A percentile compares a stretch with the other conserved stretches of the same genome.
phyloP scores from a whole-genome alignment of 2,888 invertebrate genomes.

The Drosophila birchii region DNA sequence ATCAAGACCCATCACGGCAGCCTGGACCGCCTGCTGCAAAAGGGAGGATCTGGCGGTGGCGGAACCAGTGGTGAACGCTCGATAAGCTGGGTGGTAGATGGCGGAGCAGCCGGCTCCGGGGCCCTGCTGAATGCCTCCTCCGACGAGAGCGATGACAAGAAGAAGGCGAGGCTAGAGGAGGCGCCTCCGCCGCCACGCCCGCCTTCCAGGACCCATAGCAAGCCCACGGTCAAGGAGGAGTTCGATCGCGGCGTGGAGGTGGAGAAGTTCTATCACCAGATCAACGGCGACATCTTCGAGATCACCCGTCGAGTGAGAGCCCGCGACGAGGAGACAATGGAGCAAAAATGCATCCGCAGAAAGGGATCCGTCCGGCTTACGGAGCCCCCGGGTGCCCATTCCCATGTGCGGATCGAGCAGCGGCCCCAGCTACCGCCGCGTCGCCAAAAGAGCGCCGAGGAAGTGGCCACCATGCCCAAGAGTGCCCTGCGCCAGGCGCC shows the following conservation, averaged over 20 bases:
- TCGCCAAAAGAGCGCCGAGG: conserved; percentile 67
- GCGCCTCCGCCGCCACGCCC: conserved; percentile 67
- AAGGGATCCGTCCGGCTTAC: conserved; percentile 79
- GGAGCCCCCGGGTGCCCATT: conserved; percentile 55
- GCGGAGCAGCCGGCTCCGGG: conserved; percentile 74
- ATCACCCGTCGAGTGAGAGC: conserved; percentile 83
- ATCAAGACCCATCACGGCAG: conserved; percentile 84
- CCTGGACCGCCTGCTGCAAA: conserved; percentile 83
- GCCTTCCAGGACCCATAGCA: conserved; percentile 65
- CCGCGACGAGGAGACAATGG: conserved; percentile 83
- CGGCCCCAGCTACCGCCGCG: conserved; percentile 66
- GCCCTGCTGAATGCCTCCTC: conserved; percentile 70
- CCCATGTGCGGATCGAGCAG: conserved; percentile 68
- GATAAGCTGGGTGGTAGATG: conserved; percentile 77
- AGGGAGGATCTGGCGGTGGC: conserved; percentile 60
- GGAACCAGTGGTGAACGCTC: conserved; percentile 69
- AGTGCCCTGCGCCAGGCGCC: conserved; percentile 71
- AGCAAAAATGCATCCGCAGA: conserved; percentile 82
- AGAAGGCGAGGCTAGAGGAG: conserved; percentile 53
- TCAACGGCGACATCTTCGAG: conserved; percentile 85
- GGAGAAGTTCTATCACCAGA: conserved; percentile 85
- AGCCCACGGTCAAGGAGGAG: conserved; percentile 77
- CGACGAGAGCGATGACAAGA: conserved; percentile 76
- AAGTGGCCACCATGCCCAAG: conserved; percentile 72
- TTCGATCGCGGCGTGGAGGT: conserved; percentile 84